Evolutionary conservation across 2,797 vertebrate genomes (phyloP).

Genomic region (Sebastes oblongus): DNA sequence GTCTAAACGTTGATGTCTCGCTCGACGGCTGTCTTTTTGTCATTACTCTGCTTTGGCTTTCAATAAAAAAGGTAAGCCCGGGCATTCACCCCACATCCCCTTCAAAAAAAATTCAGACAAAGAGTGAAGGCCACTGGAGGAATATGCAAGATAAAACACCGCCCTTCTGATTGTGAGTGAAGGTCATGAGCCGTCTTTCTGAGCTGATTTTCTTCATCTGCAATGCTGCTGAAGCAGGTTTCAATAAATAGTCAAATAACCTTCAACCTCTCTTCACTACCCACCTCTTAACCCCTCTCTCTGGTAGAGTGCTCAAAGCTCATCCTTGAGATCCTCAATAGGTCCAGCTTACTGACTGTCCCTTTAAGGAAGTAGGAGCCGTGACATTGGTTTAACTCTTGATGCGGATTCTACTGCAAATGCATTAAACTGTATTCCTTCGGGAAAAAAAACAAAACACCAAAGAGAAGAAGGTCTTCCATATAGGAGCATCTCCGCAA

Average conservation of each 20-base stretch:
- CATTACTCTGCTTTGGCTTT: constrained; percentile 5
- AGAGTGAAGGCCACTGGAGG: constrained; percentile 12
- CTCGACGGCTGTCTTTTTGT: not conserved
- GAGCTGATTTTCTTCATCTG: constrained; percentile 33
- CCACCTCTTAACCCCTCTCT: constrained; percentile 30
- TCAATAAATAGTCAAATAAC: constrained; percentile 21
- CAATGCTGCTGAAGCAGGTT: constrained; percentile 20
- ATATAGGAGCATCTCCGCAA: constrained; percentile 45
- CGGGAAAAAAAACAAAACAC: constrained; percentile 20
- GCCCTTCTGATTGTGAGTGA: constrained; percentile 13
- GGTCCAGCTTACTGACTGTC: not conserved
- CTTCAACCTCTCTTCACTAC: constrained; percentile 18
- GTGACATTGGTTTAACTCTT: constrained; percentile 23
- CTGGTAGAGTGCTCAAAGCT: constrained; percentile 13
- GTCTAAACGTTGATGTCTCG: constrained; percentile 3
- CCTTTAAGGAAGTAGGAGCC: not conserved
- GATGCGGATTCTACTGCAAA: not conserved
- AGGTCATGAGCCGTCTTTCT: constrained; percentile 12
- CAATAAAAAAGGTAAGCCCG: not conserved
- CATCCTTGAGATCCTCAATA: constrained; percentile 37
- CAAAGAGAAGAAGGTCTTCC: constrained; percentile 17
- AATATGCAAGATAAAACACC: constrained; percentile 26
- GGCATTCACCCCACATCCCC: constrained; percentile 9
- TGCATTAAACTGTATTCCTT: constrained; percentile 14
- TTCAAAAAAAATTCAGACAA: constrained; percentile 10